Evolutionary conservation across 2,888 invertebrate genomes (phyloP).

Genomic region (Dioctria linearis): DNA sequence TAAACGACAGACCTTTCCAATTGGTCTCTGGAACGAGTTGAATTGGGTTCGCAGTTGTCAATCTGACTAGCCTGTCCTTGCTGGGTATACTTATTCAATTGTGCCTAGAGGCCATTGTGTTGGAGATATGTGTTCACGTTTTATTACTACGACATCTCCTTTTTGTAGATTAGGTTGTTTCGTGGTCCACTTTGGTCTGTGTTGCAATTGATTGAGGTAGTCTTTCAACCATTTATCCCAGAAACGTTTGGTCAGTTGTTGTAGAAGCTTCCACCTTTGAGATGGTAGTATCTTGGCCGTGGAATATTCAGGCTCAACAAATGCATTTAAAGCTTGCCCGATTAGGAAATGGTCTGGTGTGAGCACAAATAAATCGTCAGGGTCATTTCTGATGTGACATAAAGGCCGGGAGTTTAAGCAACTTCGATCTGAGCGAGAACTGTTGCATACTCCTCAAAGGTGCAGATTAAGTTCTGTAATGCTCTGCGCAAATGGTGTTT

Average conservation of each 20-base stretch:
- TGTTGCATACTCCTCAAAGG: constrained; percentile 59
- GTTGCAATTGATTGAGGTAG: no score
- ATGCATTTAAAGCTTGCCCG: neutral
- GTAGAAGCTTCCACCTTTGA: neutral
- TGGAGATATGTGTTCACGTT: neutral
- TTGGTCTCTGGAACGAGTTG: neutral
- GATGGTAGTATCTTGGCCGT: neutral
- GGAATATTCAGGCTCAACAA: neutral
- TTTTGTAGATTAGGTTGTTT: neutral
- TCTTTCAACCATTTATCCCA: no score
- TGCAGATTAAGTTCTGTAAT: constrained; percentile 59
- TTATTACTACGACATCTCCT: neutral
- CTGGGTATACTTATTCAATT: neutral
- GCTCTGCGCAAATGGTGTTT: neutral
- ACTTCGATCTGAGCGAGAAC: no score
- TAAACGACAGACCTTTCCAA: neutral
- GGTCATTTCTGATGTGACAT: no score
- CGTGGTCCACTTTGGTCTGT: no score
- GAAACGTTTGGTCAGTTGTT: no score
- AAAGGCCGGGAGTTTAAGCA: no score
- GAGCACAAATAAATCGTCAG: no score
- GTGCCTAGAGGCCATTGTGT: neutral
- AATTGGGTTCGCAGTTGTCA: neutral
- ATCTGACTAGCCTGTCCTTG: neutral
- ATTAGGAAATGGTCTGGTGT: neutral